A percentile compares a stretch with the other conserved stretches of the same genome.
Evolutionary conservation across 1,140 invertebrate genomes (phyloP).

Genomic region (Stegodyphus dumicola): DNA sequence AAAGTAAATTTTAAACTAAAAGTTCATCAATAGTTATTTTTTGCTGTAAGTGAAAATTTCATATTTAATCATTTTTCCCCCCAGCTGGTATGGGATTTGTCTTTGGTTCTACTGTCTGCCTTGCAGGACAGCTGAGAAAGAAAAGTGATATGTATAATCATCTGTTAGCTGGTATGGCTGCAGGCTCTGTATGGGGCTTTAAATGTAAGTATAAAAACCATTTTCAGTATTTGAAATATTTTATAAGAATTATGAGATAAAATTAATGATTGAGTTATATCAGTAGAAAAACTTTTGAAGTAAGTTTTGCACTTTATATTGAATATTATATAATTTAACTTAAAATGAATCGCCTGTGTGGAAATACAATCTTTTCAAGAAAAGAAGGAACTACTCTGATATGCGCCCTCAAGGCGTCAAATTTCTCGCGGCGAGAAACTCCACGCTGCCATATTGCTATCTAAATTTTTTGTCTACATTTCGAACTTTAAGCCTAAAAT

Average conservation of each 20-base stretch:
- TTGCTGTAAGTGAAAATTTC: not conserved
- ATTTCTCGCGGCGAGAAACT: too few relatives aligned
- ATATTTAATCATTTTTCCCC: not conserved
- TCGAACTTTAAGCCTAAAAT: too few relatives aligned
- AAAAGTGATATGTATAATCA: constrained; percentile 38
- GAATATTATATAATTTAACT: too few relatives aligned
- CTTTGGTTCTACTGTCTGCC: constrained; percentile 31
- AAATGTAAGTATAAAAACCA: constrained; percentile 32
- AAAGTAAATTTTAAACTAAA: not conserved
- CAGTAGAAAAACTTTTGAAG: too few relatives aligned
- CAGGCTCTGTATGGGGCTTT: constrained; percentile 33
- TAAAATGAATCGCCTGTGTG: too few relatives aligned
- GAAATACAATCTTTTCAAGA: too few relatives aligned
- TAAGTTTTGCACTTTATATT: too few relatives aligned
- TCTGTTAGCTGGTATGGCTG: constrained; percentile 25
- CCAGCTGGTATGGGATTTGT: constrained; percentile 51
- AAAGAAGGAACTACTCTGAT: too few relatives aligned
- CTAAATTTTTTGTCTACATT: too few relatives aligned
- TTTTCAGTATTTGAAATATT: not conserved
- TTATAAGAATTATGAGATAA: not conserved
- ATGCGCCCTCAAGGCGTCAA: too few relatives aligned
- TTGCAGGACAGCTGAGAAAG: constrained; percentile 33
- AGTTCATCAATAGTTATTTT: not conserved
- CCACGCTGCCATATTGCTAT: too few relatives aligned
- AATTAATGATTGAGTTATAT: too few relatives aligned